Conservation (phyloP, 2,797 vertebrate genomes). For the Acrossocheilus fasciatus region DNA sequence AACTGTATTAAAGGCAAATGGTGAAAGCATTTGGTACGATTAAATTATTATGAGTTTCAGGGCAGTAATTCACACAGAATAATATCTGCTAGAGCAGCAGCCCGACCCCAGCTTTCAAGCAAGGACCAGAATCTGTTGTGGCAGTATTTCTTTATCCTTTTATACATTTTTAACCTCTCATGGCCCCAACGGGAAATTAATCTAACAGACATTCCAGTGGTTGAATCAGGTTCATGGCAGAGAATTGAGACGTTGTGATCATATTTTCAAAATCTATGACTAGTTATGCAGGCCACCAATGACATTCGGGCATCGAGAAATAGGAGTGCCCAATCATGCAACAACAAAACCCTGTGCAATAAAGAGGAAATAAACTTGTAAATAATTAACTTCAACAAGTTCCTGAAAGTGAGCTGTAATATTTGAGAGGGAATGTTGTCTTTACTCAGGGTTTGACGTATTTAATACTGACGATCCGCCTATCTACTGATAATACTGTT, state of each 20-base stretch:
- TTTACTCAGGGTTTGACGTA: not conserved
- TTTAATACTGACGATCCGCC: not conserved
- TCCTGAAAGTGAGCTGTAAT: conserved; percentile 12
- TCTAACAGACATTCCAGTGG: not conserved
- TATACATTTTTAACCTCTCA: not conserved
- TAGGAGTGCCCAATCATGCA: not conserved
- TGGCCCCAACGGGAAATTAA: not conserved
- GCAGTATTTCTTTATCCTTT: not conserved
- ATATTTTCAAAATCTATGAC: not conserved
- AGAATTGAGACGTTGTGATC: not conserved
- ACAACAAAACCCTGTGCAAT: not conserved
- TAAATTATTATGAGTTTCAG: not conserved
- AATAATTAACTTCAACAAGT: conserved; percentile 33
- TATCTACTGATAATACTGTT: not conserved
- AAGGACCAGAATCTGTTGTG: not conserved
- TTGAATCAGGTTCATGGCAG: not conserved
- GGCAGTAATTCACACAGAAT: not conserved
- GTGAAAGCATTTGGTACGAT: not conserved
- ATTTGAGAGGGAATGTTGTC: not conserved
- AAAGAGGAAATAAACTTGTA: conserved; percentile 31
- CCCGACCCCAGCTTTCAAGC: not conserved
- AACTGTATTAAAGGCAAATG: no score
- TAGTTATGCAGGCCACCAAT: not conserved
- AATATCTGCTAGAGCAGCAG: not conserved
- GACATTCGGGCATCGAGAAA: not conserved